Base-by-base conservation (phyloP, 2,797 vertebrate species). In the Myripristis murdjan region DNA sequence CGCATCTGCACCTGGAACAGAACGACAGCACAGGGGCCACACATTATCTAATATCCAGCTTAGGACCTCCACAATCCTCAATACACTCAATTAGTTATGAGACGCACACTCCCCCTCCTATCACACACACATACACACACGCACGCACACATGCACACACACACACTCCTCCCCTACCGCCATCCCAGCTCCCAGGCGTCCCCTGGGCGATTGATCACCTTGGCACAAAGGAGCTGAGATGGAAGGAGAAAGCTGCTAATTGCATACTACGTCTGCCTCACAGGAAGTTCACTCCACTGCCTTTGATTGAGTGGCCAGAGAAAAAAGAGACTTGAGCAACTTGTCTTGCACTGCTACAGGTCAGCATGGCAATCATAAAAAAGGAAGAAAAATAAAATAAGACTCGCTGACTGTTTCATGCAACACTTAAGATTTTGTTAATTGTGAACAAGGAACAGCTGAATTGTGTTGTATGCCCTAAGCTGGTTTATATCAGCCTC, bases 1-100 rank as follows among this genome's bases (percentile, higher is more conserved):
- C 68, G 94, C 94, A 94, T 94, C 87, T 83, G 88, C 87, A 92
- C 90, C 92, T 91, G 89, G 80, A 90, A 88, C 41, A 67, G 0
- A 84, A 62, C 91, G 81, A 90, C 79, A 85, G 77, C 75, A 84
- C 52, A 89, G 79, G 77, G 89, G 87, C 75, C 75, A 66, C 64
- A 66, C 79, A 78, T 88, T 87, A 91, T 89, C 91, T 85, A 86
- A 91, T 84, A 88, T 88, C 83, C 75, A 74, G 84, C 87, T 86
- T 84, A 84, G 79, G 76, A 80, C 83, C 73, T 75, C 79, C 77
- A 66, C 82, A 87, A 90, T 92, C 86, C 86, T 91, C 85, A 81
- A 67, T 79, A 87, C 87, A 86, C 89, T 91, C 86, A 93, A 91
- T 93, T 93, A 92, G 77, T 84, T 63, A 66, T 78, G 68, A 75